Base-by-base conservation (phyloP, 1,140 invertebrate species). In the Cotesia typhae region DNA sequence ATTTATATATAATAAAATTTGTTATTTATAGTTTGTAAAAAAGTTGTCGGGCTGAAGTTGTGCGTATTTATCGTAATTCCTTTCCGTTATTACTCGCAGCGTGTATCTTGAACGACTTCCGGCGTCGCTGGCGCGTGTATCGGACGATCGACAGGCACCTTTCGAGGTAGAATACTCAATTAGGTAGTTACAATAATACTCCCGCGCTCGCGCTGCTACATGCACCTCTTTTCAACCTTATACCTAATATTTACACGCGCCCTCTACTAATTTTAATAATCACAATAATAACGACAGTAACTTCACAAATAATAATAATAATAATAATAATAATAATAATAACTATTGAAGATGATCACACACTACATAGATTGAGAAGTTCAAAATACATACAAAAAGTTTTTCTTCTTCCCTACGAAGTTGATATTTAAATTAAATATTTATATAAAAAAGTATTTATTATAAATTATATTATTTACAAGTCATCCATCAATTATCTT, bases 161-260 rank as follows among this genome's bases (percentile, higher is more conserved):
- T 81, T 78, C 81, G 78, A 80, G 76, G 71, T 74, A 75, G 84
- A 86, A 84, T 85, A 86, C 84, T 82, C 84, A 85, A 86, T 86
- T 86, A 85, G 74, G 72, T 77, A 35, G 70, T 70, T 67, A 71
- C 71, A 63, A 71, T 73, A 75, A 73, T 38, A 72, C 70, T 20
- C 57, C 57, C 57, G 57, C 57, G 57, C 57, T 59, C 57, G 57
- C 57, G 66, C 66, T 63, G 66, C 66, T 63, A 55, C 67, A 63
- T 67, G 67, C 68, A 51, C 66, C 69, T 69, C 61, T 68, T 61
- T 67, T 65, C 51, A 71, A 20, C 38, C 66, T 74, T 53, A 66
- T 41, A 71, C 28, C 64, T 55, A 9, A 75, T 64, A 67, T 53
- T 59, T 61, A 35, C 12, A 4, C 6, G n/a, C 28, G 17, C 14